Conservation (phyloP, 2,113 vertebrate species). For the Microtus ochrogaster region DNA sequence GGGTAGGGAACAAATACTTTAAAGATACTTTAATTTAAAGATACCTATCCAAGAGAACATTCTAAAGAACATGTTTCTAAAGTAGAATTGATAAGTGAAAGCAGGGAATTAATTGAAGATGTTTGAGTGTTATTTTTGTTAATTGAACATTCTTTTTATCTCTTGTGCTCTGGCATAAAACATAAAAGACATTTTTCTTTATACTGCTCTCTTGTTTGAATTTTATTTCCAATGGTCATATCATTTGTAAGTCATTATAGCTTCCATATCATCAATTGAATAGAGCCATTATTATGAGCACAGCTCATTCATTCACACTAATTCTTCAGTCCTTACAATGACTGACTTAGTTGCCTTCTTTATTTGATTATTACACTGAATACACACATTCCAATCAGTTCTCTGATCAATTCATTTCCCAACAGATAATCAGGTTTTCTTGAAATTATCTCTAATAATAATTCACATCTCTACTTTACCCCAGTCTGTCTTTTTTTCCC, state of each 20-base stretch:
- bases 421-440: constrained; percentile 22
- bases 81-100: neutral
- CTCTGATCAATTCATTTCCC: neutral
- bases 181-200: neutral
- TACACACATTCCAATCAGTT: neutral
- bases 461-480: neutral
- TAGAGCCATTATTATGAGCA: neutral
- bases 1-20: neutral
- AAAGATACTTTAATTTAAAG: neutral
- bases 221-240: neutral
- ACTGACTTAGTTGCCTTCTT: neutral
- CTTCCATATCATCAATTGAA: neutral
- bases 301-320: neutral
- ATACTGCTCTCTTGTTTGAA: neutral
- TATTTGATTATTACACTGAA: constrained; percentile 15
- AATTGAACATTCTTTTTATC: neutral
- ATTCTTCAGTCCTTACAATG: neutral
- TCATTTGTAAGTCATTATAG: neutral
- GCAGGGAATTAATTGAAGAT: neutral
- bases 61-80: neutral
- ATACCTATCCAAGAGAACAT: neutral
- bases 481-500: neutral
- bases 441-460: neutral
- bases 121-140: neutral
- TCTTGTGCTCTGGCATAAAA: neutral